Base-by-base conservation (phyloP, 2,888 invertebrate genomes). In the Seladonia tumulorum region DNA sequence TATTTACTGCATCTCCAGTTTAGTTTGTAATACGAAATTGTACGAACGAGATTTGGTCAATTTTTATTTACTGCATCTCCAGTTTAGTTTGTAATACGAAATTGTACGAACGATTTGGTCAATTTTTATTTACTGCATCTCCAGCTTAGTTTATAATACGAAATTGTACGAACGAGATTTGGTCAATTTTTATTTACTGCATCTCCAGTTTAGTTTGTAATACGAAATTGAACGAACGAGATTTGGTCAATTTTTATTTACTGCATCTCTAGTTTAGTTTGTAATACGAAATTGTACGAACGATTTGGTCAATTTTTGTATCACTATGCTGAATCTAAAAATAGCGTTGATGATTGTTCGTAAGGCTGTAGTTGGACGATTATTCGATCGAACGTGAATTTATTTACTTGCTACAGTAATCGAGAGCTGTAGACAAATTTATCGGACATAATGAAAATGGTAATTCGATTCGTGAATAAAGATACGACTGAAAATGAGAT, bases 401-500 rank as follows among this genome's bases (percentile, higher is more conserved):
- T 25, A 29, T 60, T 60, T 14, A 25, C 60, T 29, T 60, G 1
- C 25, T 60, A 4, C 2, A 25, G 60, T 29, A 4, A 60, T 60
- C 60, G 60, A 60, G 60, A 7, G 5, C 60, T 16, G 1, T 12
- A 5, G 60, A 60, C 60, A 60, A 60, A 60, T 60, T 60, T 60
- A 60, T 60, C 25, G 25, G 5, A 25, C 14, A 60, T 60, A 60
- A 60, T 60, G 60, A 60, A 60, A 60, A 66, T 66, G 66, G 66
- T 66, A 66, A 66, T 66, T 18, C 66, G 66, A 25, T 25, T 8
- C 18, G 7, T 66, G 66, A 66, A 66, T 66, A 66, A 66, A 66
- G 35, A 66, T 66, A 18, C 66, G 66, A 35, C 29, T 8, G 66
- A 7, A 35, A 66, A 66, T 35, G 66, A 35, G 66, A 66, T 66